Conservation (phyloP, 2,888 invertebrate genomes). For the Ormia ochracea region DNA sequence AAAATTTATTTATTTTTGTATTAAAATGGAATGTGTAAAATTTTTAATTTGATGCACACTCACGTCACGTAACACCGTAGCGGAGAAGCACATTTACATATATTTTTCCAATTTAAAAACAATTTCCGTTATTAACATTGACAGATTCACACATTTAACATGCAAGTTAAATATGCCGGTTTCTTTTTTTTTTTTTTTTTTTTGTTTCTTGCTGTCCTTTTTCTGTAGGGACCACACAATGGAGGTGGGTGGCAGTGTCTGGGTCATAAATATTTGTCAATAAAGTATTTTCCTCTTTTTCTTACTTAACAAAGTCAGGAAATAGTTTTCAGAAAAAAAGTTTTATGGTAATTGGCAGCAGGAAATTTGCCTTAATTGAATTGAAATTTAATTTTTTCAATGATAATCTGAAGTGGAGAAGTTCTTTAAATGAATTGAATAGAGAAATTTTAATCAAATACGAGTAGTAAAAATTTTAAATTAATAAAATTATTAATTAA, state of each 20-base stretch:
- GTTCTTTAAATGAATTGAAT: too few relatives aligned
- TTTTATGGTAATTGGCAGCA: not conserved
- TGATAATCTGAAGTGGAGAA: not conserved
- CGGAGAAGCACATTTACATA: not conserved
- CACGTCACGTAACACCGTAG: not conserved
- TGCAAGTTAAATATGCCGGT: not conserved
- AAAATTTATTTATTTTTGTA: too few relatives aligned
- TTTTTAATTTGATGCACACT: too few relatives aligned
- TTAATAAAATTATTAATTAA: too few relatives aligned
- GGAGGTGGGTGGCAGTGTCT: not conserved
- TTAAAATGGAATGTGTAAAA: too few relatives aligned
- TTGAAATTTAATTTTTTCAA: not conserved
- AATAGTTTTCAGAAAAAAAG: conserved; percentile 21
- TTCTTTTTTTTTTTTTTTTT: too few relatives aligned
- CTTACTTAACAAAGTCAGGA: not conserved
- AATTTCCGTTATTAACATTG: conserved; percentile 61
- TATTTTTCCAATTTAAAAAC: conserved; percentile 56
- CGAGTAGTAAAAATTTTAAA: too few relatives aligned
- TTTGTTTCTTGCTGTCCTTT: not conserved
- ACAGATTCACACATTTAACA: conserved; percentile 25
- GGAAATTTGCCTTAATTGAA: conserved; percentile 31
- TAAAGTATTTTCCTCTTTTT: not conserved
- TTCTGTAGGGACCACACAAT: not conserved
- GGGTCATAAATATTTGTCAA: not conserved
- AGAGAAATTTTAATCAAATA: too few relatives aligned